Conservation (phyloP, 2,113 vertebrate genomes). For the Tangachromis dhanisi region DNA sequence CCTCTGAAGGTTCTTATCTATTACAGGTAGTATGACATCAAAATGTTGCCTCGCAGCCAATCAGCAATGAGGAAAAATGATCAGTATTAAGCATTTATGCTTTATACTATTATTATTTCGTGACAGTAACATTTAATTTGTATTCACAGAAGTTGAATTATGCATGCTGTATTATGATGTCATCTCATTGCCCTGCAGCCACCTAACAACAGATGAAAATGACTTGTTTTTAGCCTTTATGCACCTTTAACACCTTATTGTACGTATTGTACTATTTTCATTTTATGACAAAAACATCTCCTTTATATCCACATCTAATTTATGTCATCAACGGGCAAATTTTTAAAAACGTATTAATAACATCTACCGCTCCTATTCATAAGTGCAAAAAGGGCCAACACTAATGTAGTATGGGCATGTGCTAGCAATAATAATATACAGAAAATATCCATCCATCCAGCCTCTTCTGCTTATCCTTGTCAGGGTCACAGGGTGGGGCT, state of each 20-base stretch:
- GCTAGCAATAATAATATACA: background rate
- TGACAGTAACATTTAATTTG: background rate
- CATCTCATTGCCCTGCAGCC: background rate
- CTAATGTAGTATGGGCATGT: background rate
- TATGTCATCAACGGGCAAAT: background rate
- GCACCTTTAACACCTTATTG: background rate
- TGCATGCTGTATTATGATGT: background rate
- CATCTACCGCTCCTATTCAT: background rate
- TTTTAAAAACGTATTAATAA: background rate
- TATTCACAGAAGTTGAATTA: background rate
- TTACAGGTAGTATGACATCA: accelerated
- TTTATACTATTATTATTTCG: background rate
- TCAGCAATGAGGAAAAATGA: accelerated
- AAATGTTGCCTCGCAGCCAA: accelerated
- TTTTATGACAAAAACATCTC: background rate
- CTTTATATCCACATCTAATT: background rate
- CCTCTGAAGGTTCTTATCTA: background rate
- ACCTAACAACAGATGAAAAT: background rate
- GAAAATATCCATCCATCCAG: background rate
- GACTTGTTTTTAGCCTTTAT: background rate
- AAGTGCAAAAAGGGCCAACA: background rate
- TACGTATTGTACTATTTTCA: background rate
- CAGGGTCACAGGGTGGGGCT: background rate
- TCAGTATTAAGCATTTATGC: background rate
- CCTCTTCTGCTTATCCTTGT: background rate